Percentiles rank a stretch among this genome's conserved stretches.
Conservation (phyloP, 2,888 invertebrate species). For the Sepioteuthis lessoniana region DNA sequence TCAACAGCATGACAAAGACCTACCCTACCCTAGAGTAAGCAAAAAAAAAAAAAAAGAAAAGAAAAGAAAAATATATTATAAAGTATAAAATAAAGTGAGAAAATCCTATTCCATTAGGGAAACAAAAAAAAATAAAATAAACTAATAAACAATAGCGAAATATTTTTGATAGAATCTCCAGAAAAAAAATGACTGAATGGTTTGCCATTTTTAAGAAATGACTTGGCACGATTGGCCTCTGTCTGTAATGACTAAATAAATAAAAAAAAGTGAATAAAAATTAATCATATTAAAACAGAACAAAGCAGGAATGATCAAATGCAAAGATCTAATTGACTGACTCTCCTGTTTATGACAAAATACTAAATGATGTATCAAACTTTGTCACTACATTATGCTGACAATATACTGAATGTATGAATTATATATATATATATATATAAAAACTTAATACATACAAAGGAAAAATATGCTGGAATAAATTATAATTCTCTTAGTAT, state of each 20-base stretch:
- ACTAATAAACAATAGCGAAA: background rate
- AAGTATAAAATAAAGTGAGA: background rate
- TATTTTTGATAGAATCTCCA: background rate
- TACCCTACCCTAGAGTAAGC: background rate
- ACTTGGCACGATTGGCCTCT: background rate
- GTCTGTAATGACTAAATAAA: background rate
- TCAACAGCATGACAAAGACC: background rate
- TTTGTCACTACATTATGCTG: background rate
- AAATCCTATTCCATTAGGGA: background rate
- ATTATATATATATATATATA: background rate
- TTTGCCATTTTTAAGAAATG: background rate
- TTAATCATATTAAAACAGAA: background rate
- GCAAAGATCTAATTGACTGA: background rate
- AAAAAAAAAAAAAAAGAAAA: background rate
- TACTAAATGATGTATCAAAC: background rate
- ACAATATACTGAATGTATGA: background rate
- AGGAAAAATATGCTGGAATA: no score
- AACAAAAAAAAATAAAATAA: background rate
- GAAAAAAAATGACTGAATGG: background rate
- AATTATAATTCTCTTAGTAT: no score
- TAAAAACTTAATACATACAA: no score
- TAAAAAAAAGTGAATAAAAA: background rate
- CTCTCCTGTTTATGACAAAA: background rate
- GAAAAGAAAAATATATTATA: background rate
- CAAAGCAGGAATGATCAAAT: background rate